Evolutionary conservation across 2,888 invertebrate genomes (phyloP), one percentile per base, ranked within the genome.

Genomic region (Anoncus sp.): DNA sequence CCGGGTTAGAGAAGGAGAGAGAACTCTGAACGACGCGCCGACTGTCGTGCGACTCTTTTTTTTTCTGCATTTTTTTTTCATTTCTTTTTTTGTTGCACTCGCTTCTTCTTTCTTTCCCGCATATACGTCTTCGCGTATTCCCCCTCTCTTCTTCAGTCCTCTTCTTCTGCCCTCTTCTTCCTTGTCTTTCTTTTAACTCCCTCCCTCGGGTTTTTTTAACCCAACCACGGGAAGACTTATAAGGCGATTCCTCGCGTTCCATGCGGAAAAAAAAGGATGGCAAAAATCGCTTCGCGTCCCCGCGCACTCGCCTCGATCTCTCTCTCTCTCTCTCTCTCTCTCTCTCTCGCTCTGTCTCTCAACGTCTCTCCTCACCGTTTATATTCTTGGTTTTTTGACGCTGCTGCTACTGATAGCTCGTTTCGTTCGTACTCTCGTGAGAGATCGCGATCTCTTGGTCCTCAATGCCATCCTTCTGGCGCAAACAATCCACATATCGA

Each of bases 211-310:
- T 82, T 83, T 83, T 85, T 86, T 84, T 83, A 84, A 75, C 66
- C 75, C 72, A 78, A 81, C 75, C 83, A 82, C 83, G 82, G 79
- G 86, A 84, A 83, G 87, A 87, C 90, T 88, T 89, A 90, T 89
- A 90, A 89, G 90, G 89, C 88, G 86, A 89, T 89, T 88, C 87
- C 81, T 85, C 83, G 86, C 88, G 89, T 89, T 87, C 89, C 85
- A 85, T 22, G 79, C 2, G 45, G 45, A 84, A 86, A 88, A 88
- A 88, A 88, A 87, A 85, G 84, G 82, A 60, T n/a, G 81, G 84
- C 85, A 88, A 89, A 88, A 87, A 87, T 86, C 84, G 83, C 76
- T 57, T 62, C 69, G 57, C 67, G 69, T 62, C 71, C 71, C 55
- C 49, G 59, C 70, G 20, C 55, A 38, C 16, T 18, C 53, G 18